These are phyloP conservation scores for Tachyglossus aculeatus DNA, from an alignment of 2,797 vertebrate species.

Conservation along the genomic window DNA sequence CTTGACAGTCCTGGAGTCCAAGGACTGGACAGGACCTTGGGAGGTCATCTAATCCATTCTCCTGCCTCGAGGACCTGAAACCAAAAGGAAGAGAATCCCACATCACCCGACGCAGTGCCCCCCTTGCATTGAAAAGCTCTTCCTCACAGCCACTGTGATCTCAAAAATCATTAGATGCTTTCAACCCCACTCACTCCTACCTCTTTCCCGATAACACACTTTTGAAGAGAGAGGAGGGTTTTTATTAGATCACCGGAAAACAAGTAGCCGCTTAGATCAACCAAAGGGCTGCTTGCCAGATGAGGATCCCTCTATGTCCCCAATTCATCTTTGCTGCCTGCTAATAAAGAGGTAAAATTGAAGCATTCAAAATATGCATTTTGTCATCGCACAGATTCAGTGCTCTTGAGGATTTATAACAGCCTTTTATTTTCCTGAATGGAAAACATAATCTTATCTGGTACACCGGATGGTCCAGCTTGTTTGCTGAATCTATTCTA, in stretches of 20 bases:
- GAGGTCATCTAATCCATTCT: too few relatives aligned
- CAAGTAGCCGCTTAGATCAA: constrained; percentile 26
- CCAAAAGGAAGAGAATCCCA: too few relatives aligned
- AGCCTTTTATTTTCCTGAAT: constrained; percentile 55
- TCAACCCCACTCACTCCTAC: constrained; percentile 10
- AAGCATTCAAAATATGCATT: constrained; percentile 24
- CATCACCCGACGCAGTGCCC: too few relatives aligned
- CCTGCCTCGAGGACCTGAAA: too few relatives aligned
- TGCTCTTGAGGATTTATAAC: constrained; percentile 57
- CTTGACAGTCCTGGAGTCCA: too few relatives aligned
- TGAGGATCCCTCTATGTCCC: constrained; percentile 29
- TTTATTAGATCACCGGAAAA: constrained; percentile 19
- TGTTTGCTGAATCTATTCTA: neutral
- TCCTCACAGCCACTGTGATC: neutral
- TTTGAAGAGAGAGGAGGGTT: neutral
- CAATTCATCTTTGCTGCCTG: constrained; percentile 3
- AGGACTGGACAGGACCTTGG: too few relatives aligned
- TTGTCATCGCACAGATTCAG: constrained; percentile 47
- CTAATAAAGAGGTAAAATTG: constrained; percentile 44
- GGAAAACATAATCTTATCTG: constrained; percentile 54
- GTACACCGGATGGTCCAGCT: constrained; percentile 31
- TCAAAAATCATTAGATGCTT: neutral
- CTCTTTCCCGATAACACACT: neutral
- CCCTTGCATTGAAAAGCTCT: too few relatives aligned
- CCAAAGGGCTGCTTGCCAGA: constrained; percentile 33